A percentile compares a stretch with the other conserved stretches of the same genome.
Evolutionary conservation across 2,888 invertebrate species (phyloP).

Genomic region (Diaprepes abbreviatus): DNA sequence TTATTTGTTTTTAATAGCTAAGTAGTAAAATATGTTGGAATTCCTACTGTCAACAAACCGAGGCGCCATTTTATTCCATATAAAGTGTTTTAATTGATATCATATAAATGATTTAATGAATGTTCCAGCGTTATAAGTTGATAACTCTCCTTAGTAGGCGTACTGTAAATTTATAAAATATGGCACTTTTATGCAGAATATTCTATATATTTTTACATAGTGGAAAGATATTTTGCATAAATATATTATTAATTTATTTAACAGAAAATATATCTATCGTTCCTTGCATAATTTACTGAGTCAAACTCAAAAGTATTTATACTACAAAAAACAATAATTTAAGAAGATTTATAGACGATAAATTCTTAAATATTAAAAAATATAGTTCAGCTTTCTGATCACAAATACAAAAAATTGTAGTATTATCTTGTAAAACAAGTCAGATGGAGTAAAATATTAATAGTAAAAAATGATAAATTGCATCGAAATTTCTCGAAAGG

Average conservation of each 20-base stretch:
- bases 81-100: neutral
- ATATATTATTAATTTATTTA: neutral
- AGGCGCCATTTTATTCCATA: slow-evolving; percentile 8
- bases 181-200: neutral
- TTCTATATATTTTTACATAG: neutral
- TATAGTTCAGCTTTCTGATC: too few species aligned
- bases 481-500: too few species aligned
- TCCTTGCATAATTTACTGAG: too few species aligned
- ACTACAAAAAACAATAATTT: too few species aligned
- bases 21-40: neutral
- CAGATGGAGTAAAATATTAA: too few species aligned
- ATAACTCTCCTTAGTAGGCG: neutral
- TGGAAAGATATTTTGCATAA: neutral
- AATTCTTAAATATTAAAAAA: too few species aligned
- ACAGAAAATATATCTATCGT: too few species aligned
- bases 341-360: too few species aligned
- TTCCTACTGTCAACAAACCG: neutral
- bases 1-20: neutral
- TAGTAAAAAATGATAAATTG: too few species aligned
- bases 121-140: neutral
- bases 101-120: slow-evolving; percentile 5
- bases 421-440: too few species aligned
- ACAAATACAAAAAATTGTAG: too few species aligned
- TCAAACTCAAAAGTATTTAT: too few species aligned
- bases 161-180: slow-evolving; percentile 7